These are phyloP conservation scores for Barypeithes pellucidus DNA, from an alignment of 2,888 invertebrate species.

Conservation along the genomic window DNA sequence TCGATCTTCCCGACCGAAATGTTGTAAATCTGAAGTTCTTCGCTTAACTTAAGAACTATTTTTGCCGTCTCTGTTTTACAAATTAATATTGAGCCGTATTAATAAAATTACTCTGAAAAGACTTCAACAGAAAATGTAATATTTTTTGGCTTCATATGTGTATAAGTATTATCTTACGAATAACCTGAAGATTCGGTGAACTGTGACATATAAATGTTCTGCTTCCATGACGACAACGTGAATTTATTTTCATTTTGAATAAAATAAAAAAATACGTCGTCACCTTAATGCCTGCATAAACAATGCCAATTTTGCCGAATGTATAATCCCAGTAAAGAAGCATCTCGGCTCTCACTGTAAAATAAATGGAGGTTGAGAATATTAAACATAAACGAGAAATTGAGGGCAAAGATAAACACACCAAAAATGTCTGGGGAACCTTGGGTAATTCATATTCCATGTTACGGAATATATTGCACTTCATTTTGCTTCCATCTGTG, in stretches of 20 bases:
- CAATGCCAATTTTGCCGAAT: background rate
- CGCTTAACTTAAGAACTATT: no score
- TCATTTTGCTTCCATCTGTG: conserved; percentile 33
- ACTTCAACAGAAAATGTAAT: no score
- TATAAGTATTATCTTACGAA: no score
- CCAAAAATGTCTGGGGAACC: conserved; percentile 51
- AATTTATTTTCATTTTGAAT: background rate
- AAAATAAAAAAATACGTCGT: background rate
- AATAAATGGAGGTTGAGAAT: conserved; percentile 40
- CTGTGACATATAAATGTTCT: no score
- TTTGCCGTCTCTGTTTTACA: no score
- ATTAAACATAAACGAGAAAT: conserved; percentile 46
- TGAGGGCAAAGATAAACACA: conserved; percentile 47
- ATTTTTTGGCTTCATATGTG: no score
- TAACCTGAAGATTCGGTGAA: no score
- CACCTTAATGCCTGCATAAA: background rate
- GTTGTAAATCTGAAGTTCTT: no score
- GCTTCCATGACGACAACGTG: no score
- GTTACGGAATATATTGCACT: conserved; percentile 44
- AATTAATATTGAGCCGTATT: no score
- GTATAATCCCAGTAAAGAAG: conserved; percentile 6
- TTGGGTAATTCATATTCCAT: conserved; percentile 46
- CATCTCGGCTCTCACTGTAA: conserved; percentile 28
- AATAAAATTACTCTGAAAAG: no score
- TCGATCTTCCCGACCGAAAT: no score